phyloP scores from a whole-genome alignment of 2,888 invertebrate species.

The Parnassius smintheus region DNA sequence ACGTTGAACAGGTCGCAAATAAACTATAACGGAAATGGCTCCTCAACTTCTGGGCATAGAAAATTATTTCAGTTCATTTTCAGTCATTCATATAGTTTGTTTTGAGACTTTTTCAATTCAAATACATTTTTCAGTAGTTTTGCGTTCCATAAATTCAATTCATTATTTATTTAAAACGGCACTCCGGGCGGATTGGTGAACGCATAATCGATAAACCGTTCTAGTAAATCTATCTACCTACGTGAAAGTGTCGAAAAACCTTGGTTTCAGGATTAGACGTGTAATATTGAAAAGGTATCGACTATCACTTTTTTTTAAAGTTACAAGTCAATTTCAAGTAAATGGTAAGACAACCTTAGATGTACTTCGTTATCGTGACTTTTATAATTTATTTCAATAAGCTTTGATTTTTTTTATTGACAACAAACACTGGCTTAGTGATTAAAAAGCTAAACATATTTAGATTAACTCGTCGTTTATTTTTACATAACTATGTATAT shows the following conservation, averaged over 20 bases:
- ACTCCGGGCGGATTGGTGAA: constrained; percentile 5
- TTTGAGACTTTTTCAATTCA: background rate
- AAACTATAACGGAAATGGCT: constrained; percentile 25
- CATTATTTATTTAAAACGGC: constrained; percentile 9
- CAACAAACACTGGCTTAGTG: no score
- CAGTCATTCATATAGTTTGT: no score
- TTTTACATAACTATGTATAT: no score
- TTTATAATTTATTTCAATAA: no score
- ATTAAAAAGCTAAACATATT: no score
- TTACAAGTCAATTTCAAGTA: background rate
- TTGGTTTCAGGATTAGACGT: constrained; percentile 19
- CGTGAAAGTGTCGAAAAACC: constrained; percentile 8
- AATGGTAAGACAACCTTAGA: background rate
- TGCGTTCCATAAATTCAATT: background rate
- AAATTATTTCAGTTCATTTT: background rate
- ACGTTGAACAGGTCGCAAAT: constrained; percentile 30
- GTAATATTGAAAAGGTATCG: constrained; percentile 18
- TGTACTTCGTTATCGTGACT: no score
- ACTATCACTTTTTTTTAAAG: constrained; percentile 14
- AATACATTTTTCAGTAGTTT: background rate
- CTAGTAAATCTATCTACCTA: constrained; percentile 17
- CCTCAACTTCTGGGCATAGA: constrained; percentile 3
- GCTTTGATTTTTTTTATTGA: no score
- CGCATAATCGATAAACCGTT: constrained; percentile 18
- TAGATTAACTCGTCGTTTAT: no score